Base-by-base conservation (phyloP, 2,888 invertebrate species). In the Rhamnusium bicolor region DNA sequence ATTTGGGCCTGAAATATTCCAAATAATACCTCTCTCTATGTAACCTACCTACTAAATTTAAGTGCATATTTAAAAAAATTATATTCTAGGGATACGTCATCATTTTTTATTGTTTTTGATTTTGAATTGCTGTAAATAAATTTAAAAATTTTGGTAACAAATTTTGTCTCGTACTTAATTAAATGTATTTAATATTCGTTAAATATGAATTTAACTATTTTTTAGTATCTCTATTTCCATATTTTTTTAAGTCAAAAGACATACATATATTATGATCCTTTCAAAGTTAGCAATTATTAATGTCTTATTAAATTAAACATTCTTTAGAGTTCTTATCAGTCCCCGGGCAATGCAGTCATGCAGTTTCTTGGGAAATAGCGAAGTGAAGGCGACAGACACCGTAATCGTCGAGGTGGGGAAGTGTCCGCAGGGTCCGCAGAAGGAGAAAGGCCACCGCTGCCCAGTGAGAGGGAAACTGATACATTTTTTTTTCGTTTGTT, bases 391-490 rank as follows among this genome's bases (percentile, higher is more conserved):
- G 29, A 58, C 53, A 32, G 53, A 53, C 32, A 47, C 32, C 65
- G 32, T 51, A 19, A 18, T 53, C 65, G 40, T 54, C 24, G 53
- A 65, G 65, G 53, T 53, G 65, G 65, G 65, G 53, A 63, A 51
- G 24, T 32, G 65, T 65, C 65, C 32, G 27, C 49, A 63, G 49
- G 51, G 49, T 51, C 49, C 40, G 27, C 49, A 71, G 65, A 61
- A 73, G 72, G 78, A 78, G 78, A 78, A 78, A 78, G 79, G 76
- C 75, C 78, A 72, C 75, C 76, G 72, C 69, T 72, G 72, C 54
- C 70, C 71, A 73, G 79, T 79, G 79, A 79, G 79, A 79, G 77
- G 77, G 77, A 79, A 76, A 79, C 76, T 75, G 79, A 79, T 73
- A 76, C 74, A 73, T 47, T 77, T 79, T 77, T 72, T 73, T 73